Conservation (phyloP, 30 jellyfish, hydroid and myxozoan species). For the Nemopilema nomurai region DNA sequence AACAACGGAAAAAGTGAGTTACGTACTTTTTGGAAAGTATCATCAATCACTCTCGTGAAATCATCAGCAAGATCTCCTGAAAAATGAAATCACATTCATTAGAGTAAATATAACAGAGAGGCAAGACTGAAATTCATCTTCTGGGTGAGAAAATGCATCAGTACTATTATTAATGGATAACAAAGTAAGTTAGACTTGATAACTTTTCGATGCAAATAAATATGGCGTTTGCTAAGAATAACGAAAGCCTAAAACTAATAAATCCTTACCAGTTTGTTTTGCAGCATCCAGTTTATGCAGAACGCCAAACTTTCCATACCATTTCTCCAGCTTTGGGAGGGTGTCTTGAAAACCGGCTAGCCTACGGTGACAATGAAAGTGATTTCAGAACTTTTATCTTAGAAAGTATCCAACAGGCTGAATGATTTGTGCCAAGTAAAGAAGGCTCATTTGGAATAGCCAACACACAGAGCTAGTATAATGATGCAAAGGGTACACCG, state of each 20-base stretch:
- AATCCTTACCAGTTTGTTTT: constrained; percentile 59
- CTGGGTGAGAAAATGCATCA: too few relatives aligned
- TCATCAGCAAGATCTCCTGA: constrained; percentile 45
- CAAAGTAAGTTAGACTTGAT: not conserved
- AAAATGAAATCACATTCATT: not conserved
- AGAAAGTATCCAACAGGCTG: too few relatives aligned
- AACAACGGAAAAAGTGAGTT: too few relatives aligned
- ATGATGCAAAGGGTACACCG: too few relatives aligned
- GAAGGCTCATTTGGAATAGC: too few relatives aligned
- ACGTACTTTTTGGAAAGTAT: constrained; percentile 58
- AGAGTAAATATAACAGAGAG: too few relatives aligned
- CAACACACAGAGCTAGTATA: too few relatives aligned
- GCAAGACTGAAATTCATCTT: too few relatives aligned
- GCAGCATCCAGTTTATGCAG: constrained; percentile 68
- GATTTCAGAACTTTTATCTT: not conserved
- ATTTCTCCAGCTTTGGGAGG: constrained; percentile 91
- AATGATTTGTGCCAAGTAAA: too few relatives aligned
- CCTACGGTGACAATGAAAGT: constrained; percentile 22
- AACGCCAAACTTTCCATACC: constrained; percentile 80
- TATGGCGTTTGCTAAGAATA: too few relatives aligned
- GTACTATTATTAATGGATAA: too few relatives aligned
- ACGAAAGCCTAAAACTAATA: too few relatives aligned
- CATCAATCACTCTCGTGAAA: constrained; percentile 46
- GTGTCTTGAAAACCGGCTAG: constrained; percentile 82
- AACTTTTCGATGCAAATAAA: not conserved